Base-by-base conservation (phyloP, 92 coral and sea anemone species). In the Epizoanthus ramosus region DNA sequence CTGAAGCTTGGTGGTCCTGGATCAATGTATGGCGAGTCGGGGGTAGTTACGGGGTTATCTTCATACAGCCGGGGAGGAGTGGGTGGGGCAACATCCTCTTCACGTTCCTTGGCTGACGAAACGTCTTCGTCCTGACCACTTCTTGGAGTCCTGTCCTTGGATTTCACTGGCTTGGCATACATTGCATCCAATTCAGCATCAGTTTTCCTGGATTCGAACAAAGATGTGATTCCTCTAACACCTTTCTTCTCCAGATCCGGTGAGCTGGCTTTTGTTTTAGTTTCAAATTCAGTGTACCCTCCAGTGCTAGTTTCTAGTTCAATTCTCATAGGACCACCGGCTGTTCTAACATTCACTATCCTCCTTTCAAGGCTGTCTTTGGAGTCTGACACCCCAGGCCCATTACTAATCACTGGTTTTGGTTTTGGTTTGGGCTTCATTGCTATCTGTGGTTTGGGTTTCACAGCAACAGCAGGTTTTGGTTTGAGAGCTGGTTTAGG, bases 1-100 rank as follows among this genome's bases (percentile, higher is more conserved):
- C 88, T 87, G 57, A 92, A 87, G 47, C 43, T 80, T 56, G 94
- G 90, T 21, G 94, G 90, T 24, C 91, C 92, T 10, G 91, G 89
- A 60, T 81, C 90, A 41, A 52, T 75, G 75, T 92, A 81, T 50
- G 87, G 86, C 33, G 91, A 84, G 52, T 65, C 73, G 22, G 82
- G 82, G 41, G 82, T 6, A 77, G 71, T 13, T 15, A 63, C 6
- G 15, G 47, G 59, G 28, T 57, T 39, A 25, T 59, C 70, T 39
- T 76, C 58, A 56, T 77, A 61, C 31, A 77, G 57, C 18, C 68
- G 41, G 41, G 82, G 60, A 61, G 82, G 82, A n/a, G 47, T 77
- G 58, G 82, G 82, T 77, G 71, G 82, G 57, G 82, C 70, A 61
- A 43, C 66, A 22, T 76, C 57, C 28, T 61, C 82, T 21, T 61